Base-by-base conservation (phyloP, 1,140 invertebrate genomes). In the Phthorimaea operculella region DNA sequence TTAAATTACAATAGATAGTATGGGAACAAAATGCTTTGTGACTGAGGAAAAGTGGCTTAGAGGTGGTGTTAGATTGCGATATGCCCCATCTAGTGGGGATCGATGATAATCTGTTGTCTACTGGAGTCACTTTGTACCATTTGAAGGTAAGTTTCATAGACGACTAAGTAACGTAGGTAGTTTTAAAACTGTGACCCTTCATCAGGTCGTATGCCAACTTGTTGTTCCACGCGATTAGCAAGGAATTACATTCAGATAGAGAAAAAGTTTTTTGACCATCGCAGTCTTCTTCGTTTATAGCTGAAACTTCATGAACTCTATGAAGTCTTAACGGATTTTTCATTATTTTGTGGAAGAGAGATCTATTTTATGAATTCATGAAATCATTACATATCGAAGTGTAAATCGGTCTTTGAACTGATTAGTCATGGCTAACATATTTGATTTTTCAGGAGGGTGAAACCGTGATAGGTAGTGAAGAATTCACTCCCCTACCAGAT, bases 51-150 rank as follows among this genome's bases (percentile, higher is more conserved):
- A 92, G 93, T 36, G 94, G 93, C 0, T 89, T 93, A 0, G 95
- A 95, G 4, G 94, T 98, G 0, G 92, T 97, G 0, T 86, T 98
- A n/a, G 95, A 98, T 77, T 97, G 94, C 0, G 93, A 95, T 59
- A 91, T 94, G 86, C 95, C 95, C 0, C 96, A 98, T 87, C 87
- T 98, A 1, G 93, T 97, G 49, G 93, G 94, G n/a, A 96, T 97
- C 47, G 93, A 95, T 72, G 95, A 96, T 74, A 94, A 96, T 83
- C 85, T 96, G 7, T 87, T 94, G 9, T 96, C 92, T 52, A 97
- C 96, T 0, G 96, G 96, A 0, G 94, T 98, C 12, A 97, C 95
- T 0, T 79, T 98, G 0, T 98, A 96, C 74, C 95, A 96, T 76
- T 82, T 98, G 0, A 96, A 96, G 85, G 90, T 91, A 67, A 62